A percentile compares a stretch with the other conserved stretches of the same genome.
Evolutionary conservation across 2,113 vertebrate species (phyloP).

Genomic region (Myrmophylax atrothorax): DNA sequence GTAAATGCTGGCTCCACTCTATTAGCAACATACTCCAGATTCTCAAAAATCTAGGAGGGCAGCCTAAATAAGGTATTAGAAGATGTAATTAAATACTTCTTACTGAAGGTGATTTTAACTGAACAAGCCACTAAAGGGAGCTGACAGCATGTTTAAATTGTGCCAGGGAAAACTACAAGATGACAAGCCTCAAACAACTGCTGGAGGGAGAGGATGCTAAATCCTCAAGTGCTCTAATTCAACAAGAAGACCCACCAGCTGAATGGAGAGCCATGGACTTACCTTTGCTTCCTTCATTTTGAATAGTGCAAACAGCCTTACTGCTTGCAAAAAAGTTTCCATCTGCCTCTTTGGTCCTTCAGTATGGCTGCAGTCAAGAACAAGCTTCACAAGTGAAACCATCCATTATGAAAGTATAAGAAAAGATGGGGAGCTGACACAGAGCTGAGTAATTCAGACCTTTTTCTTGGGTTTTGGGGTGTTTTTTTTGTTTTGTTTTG

Average conservation of each 20-base stretch:
- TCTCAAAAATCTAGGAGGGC: not conserved
- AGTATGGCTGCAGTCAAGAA: not conserved
- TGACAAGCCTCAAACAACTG: not conserved
- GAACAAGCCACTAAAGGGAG: not conserved
- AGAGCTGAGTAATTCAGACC: not conserved
- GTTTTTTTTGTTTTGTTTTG: too few relatives aligned
- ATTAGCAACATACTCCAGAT: not conserved
- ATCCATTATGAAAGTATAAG: not conserved
- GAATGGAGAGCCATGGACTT: fast-evolving
- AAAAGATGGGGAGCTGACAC: not conserved
- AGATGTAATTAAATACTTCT: not conserved
- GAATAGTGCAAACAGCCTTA: not conserved
- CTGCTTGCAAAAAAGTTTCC: not conserved
- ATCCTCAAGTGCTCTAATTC: not conserved
- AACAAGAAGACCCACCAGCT: not conserved
- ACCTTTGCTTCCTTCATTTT: not conserved
- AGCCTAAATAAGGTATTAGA: not conserved
- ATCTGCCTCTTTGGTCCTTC: not conserved
- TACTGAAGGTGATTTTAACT: not conserved
- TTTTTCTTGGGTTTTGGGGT: too few relatives aligned
- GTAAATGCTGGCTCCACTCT: not conserved
- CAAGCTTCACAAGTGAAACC: not conserved
- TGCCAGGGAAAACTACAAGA: not conserved
- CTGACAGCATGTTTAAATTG: not conserved
- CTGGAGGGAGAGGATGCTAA: not conserved